Percentiles rank a stretch among this genome's conserved stretches.
phyloP scores from a whole-genome alignment of 23 tunicate species.

The Ciona savignyi region DNA sequence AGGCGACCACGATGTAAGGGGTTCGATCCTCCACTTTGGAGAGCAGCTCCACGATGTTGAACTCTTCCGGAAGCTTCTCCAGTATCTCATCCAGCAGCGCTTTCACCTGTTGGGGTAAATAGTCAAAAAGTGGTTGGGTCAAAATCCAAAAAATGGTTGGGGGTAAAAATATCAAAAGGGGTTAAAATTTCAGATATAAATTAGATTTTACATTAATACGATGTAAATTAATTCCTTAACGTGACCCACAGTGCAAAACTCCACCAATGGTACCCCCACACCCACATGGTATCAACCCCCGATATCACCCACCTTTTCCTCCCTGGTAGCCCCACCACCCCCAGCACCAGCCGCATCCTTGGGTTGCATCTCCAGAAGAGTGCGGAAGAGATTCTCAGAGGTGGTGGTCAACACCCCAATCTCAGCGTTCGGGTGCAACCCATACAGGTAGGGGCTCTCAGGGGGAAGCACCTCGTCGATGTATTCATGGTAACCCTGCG shows the following conservation, averaged over 20 bases:
- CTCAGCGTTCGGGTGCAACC: slow-evolving; percentile 99
- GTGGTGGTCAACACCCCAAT: slow-evolving; percentile 97
- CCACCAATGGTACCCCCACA: too few relatives aligned
- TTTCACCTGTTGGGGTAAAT: slow-evolving; percentile 60
- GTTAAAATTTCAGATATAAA: too few relatives aligned
- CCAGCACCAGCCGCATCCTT: slow-evolving; percentile 96
- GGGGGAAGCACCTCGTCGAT: slow-evolving; percentile 94
- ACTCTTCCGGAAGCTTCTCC: slow-evolving; percentile 92
- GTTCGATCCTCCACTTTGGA: slow-evolving; percentile 88
- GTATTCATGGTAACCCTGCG: slow-evolving; percentile 96
- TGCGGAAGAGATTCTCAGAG: slow-evolving; percentile 87
- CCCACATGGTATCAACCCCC: too few relatives aligned
- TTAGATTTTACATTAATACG: too few relatives aligned
- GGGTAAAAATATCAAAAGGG: too few relatives aligned
- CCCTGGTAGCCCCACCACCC: slow-evolving; percentile 88
- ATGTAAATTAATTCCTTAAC: too few relatives aligned
- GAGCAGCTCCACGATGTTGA: slow-evolving; percentile 75
- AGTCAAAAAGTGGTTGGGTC: too few relatives aligned
- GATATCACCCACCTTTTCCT: slow-evolving; percentile 85
- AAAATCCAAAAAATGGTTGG: too few relatives aligned
- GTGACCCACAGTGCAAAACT: too few relatives aligned
- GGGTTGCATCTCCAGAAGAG: slow-evolving; percentile 98
- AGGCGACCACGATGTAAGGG: slow-evolving; percentile 99
- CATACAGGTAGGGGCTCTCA: slow-evolving; percentile 96
- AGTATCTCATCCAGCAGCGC: slow-evolving; percentile 83